These are phyloP conservation scores for Mystacides longicornis DNA, from an alignment of 2,888 invertebrate species.

Conservation along the genomic window DNA sequence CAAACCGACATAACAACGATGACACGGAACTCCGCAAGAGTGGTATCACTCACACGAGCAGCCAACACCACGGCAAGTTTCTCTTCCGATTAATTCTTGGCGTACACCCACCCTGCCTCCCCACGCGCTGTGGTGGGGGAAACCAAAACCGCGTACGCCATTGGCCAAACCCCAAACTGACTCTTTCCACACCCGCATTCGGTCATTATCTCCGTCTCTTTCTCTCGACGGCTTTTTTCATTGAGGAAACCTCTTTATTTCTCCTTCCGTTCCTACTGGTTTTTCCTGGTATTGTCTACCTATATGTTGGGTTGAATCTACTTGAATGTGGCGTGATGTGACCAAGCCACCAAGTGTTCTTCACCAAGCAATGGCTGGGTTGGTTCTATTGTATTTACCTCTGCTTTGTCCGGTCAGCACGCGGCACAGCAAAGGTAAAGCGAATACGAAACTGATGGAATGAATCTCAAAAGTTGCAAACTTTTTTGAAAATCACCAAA, in stretches of 20 bases:
- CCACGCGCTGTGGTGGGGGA: conserved; percentile 20
- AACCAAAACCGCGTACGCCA: conserved; percentile 26
- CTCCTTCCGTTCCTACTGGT: conserved; percentile 13
- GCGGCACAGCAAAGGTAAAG: no score
- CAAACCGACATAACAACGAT: no score
- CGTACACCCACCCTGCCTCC: conserved; percentile 12
- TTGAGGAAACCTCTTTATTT: conserved; percentile 9
- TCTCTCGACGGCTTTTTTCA: conserved; percentile 12
- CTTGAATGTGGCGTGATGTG: conserved; percentile 25
- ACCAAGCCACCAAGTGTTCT: conserved; percentile 26
- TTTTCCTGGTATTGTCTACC: conserved; percentile 12
- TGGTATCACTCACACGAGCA: background rate
- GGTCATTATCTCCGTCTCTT: conserved; percentile 17
- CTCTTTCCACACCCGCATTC: conserved; percentile 26
- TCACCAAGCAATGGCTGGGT: conserved; percentile 19
- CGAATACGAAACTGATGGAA: no score
- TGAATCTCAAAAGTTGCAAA: no score
- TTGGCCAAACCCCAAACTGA: conserved; percentile 27
- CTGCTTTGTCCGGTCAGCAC: no score
- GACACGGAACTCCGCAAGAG: no score
- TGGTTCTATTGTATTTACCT: conserved; percentile 4
- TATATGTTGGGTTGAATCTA: conserved; percentile 2
- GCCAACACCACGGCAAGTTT: background rate
- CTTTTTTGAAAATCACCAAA: no score
- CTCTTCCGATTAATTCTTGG: conserved; percentile 12